These are phyloP conservation scores for Pachymerium ferrugineum DNA, from an alignment of 2,888 invertebrate genomes.

Conservation along the genomic window DNA sequence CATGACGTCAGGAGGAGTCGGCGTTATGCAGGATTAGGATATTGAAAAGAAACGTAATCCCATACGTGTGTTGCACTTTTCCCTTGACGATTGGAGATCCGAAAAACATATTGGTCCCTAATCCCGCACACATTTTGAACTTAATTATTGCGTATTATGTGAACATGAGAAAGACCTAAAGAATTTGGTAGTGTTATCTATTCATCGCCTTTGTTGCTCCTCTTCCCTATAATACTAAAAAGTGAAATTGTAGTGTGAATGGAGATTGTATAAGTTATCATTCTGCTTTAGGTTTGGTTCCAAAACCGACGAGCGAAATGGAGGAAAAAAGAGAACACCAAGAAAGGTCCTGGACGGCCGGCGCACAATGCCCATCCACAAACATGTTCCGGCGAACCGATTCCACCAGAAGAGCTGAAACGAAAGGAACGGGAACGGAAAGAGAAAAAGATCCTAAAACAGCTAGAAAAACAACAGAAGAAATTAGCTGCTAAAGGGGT, in stretches of 20 bases:
- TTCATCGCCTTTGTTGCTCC: too few relatives aligned
- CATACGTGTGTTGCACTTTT: not conserved
- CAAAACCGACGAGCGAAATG: conserved; percentile 98
- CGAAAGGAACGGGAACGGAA: conserved; percentile 46
- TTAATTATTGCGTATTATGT: too few relatives aligned
- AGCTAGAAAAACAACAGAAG: conserved; percentile 82
- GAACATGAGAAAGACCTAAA: too few relatives aligned
- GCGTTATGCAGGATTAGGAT: not conserved
- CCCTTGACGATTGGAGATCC: too few relatives aligned
- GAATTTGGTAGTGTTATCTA: too few relatives aligned
- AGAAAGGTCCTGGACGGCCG: conserved; percentile 95
- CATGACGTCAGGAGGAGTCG: not conserved
- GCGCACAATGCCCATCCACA: conserved; percentile 98
- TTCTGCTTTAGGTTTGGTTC: conserved; percentile 85
- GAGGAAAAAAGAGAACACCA: conserved; percentile 98
- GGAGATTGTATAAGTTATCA: not conserved
- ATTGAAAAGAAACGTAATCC: not conserved
- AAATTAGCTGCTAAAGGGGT: conserved; percentile 88
- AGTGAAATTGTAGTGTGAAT: too few relatives aligned
- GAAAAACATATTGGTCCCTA: too few relatives aligned
- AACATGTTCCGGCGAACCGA: conserved; percentile 94
- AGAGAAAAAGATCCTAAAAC: conserved; percentile 69
- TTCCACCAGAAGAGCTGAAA: conserved; percentile 62
- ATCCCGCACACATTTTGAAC: too few relatives aligned
- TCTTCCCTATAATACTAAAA: too few relatives aligned